Evolutionary conservation across 2,888 invertebrate species (phyloP).

Genomic region (Caenorhabditis zanzibari): DNA sequence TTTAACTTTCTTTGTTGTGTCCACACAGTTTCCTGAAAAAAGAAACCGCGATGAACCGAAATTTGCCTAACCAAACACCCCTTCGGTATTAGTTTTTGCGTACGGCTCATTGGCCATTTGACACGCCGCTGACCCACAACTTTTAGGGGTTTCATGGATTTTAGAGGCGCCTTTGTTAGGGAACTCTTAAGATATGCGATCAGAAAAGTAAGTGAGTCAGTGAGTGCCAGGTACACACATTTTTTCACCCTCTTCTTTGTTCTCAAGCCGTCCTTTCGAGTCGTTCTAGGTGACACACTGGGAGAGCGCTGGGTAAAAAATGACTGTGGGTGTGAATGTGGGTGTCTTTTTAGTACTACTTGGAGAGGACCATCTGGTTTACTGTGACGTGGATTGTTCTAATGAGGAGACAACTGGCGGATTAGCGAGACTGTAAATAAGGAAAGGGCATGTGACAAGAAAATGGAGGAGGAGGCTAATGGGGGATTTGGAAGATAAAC

Average conservation of each 20-base stretch:
- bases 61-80: conserved; percentile 56
- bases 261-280: conserved; percentile 46
- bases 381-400: background rate
- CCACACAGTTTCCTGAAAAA: too few relatives aligned
- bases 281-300: conserved; percentile 50
- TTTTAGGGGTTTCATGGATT: background rate
- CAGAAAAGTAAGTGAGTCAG: conserved; percentile 54
- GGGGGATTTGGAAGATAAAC: background rate
- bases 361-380: conserved; percentile 25
- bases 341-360: conserved; percentile 17
- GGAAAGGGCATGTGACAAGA: conserved; percentile 29
- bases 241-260: conserved; percentile 28
- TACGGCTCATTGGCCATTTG: conserved; percentile 66
- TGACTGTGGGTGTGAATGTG: conserved; percentile 35
- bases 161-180: conserved; percentile 56
- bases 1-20: conserved; percentile 7
- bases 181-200: conserved; percentile 42
- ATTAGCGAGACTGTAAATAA: conserved; percentile 52
- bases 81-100: conserved; percentile 65
- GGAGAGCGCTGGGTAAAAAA: conserved; percentile 54
- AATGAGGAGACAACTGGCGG: conserved; percentile 24
- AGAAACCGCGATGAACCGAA: conserved; percentile 6
- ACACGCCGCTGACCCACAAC: conserved; percentile 51
- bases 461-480: conserved; percentile 13
- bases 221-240: conserved; percentile 56